A percentile compares a stretch with the other conserved stretches of the same genome.
phyloP scores from a whole-genome alignment of 2,113 vertebrate species.

The Antigone vipio region DNA sequence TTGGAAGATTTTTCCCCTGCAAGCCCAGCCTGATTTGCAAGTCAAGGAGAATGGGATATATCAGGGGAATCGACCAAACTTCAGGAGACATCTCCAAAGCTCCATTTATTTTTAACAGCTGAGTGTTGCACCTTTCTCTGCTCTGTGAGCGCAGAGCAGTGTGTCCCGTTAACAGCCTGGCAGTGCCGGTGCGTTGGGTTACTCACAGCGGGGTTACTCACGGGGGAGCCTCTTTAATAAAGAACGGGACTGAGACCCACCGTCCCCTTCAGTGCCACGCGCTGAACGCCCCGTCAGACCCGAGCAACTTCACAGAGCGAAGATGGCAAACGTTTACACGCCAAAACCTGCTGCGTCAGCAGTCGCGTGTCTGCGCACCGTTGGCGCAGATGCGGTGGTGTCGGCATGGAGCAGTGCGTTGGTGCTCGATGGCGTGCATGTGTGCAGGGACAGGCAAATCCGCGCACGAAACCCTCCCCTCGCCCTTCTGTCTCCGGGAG shows the following conservation, averaged over 20 bases:
- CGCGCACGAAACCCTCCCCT: not conserved
- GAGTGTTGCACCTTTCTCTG: not conserved
- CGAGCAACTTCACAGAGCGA: fast-evolving
- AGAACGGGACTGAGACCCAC: not conserved
- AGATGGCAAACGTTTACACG: not conserved
- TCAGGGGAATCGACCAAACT: not conserved
- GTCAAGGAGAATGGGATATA: not conserved
- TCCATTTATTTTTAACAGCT: not conserved
- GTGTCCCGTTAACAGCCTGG: not conserved
- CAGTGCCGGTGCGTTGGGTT: not conserved
- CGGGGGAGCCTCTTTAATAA: fast-evolving
- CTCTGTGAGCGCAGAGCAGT: fast-evolving
- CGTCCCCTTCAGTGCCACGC: not conserved
- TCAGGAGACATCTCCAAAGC: not conserved
- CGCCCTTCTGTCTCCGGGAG: not conserved
- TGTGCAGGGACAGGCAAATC: not conserved
- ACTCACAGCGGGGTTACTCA: too few species aligned
- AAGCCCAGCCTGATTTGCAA: not conserved
- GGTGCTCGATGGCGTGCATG: not conserved
- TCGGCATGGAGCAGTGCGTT: too few species aligned
- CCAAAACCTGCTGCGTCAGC: not conserved
- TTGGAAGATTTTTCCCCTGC: not conserved
- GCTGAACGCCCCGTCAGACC: fast-evolving
- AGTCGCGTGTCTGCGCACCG: fast-evolving
- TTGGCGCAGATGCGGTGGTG: not conserved